phyloP scores from a whole-genome alignment of 2,113 vertebrate species.

The Chamaetylas fuelleborni region DNA sequence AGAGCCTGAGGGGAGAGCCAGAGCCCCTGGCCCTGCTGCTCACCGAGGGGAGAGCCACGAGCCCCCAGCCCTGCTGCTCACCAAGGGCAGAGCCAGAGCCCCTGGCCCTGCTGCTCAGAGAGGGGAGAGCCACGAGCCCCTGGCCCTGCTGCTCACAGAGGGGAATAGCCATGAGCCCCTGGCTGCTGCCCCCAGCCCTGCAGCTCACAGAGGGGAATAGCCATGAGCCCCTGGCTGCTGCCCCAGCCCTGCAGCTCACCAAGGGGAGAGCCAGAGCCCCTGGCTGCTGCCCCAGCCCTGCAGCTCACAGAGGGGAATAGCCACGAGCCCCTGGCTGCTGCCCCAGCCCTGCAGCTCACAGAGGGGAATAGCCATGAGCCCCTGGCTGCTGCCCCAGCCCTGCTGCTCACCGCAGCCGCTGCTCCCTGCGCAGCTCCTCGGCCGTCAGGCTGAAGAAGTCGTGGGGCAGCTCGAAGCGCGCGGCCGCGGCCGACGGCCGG shows the following conservation, averaged over 20 bases:
- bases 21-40: not conserved
- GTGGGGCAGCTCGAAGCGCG: slow-evolving; percentile 83
- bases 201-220: slow-evolving; percentile 47
- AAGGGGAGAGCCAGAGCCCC: not conserved
- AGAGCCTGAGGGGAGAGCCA: fast-evolving
- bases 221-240: too few species aligned
- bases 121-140: not conserved
- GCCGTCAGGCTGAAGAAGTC: slow-evolving; percentile 89
- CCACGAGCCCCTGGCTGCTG: not conserved
- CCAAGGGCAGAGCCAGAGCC: too few species aligned
- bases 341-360: too few species aligned
- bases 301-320: too few species aligned
- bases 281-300: too few species aligned
- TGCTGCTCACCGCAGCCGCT: slow-evolving; percentile 76
- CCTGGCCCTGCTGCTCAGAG: too few species aligned
- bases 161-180: too few species aligned
- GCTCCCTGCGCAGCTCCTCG: slow-evolving; percentile 87
- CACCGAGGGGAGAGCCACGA: too few species aligned
- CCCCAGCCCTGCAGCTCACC: too few species aligned
- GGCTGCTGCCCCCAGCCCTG: too few species aligned
- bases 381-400: not conserved
- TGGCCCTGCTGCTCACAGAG: too few species aligned
- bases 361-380: fast-evolving
- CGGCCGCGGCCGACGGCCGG: slow-evolving; percentile 77
- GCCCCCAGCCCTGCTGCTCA: not conserved